These are phyloP conservation scores for Prosapia bicincta DNA, from an alignment of 2,888 invertebrate genomes.

Conservation along the genomic window DNA sequence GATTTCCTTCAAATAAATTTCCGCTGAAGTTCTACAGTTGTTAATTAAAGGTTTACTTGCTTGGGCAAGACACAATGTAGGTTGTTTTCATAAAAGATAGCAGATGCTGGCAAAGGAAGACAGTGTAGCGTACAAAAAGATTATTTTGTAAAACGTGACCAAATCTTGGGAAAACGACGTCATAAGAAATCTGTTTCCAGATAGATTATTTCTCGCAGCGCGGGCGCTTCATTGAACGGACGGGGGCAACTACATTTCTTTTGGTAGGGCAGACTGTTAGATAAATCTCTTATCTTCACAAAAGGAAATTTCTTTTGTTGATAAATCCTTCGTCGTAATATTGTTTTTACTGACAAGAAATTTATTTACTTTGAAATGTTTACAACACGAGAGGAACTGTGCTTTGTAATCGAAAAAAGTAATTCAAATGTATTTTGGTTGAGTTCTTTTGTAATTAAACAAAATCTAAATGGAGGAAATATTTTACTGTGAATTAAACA, in stretches of 20 bases:
- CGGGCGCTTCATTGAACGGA: too few species aligned
- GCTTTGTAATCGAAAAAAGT: too few species aligned
- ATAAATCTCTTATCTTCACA: neutral
- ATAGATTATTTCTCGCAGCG: neutral
- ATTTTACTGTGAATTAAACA: too few species aligned
- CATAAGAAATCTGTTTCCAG: neutral
- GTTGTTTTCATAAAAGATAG: neutral
- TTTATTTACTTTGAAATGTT: too few species aligned
- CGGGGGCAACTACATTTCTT: neutral
- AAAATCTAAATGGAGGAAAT: too few species aligned
- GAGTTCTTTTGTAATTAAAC: too few species aligned
- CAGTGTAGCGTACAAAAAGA: neutral
- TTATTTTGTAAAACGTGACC: neutral
- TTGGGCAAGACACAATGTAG: neutral
- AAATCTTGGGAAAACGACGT: neutral
- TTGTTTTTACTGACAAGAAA: too few species aligned
- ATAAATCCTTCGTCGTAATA: too few species aligned
- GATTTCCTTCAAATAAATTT: too few species aligned
- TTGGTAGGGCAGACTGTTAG: neutral
- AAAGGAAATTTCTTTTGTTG: neutral
- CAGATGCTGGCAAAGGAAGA: neutral
- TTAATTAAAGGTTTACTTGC: neutral
- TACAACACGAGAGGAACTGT: too few species aligned
- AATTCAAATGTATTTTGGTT: too few species aligned
- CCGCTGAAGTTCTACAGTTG: neutral